These are phyloP conservation scores for Tursiops truncatus DNA, from an alignment of 2,113 vertebrate genomes.

Conservation along the genomic window DNA sequence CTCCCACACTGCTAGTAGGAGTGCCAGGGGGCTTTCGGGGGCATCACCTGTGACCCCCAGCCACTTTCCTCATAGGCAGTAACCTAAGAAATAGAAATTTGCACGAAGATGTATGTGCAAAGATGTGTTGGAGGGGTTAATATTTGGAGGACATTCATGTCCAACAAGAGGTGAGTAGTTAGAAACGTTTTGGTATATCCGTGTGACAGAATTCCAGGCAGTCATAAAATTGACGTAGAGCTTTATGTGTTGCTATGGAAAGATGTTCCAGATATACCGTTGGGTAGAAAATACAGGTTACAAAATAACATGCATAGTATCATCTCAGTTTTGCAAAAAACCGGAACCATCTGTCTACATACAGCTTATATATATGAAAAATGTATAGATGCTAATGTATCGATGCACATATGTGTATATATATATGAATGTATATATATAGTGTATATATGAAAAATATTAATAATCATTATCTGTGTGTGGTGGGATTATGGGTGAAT, in stretches of 20 bases:
- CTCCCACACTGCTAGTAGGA: accelerated
- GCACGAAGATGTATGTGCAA: not conserved
- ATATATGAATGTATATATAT: not conserved
- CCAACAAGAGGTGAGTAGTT: not conserved
- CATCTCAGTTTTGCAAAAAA: slow-evolving; percentile 28
- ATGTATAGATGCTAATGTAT: not conserved
- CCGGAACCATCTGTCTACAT: not conserved
- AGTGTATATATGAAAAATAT: not conserved
- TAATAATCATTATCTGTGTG: not conserved
- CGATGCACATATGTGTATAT: not conserved
- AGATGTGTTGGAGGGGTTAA: not conserved
- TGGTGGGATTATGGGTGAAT: not conserved
- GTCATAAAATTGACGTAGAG: not conserved
- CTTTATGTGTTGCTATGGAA: slow-evolving; percentile 20
- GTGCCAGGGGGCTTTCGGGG: accelerated
- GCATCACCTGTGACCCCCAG: not conserved
- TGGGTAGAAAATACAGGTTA: slow-evolving; percentile 27
- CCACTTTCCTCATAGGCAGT: not conserved
- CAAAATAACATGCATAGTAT: slow-evolving; percentile 11
- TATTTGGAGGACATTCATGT: not conserved
- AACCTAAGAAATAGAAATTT: not conserved
- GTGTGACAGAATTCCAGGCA: not conserved
- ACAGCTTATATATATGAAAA: not conserved
- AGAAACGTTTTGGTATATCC: not conserved
- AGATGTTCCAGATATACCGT: not conserved